phyloP scores from a whole-genome alignment of 2,888 invertebrate genomes.

The Plagodis dolabraria region DNA sequence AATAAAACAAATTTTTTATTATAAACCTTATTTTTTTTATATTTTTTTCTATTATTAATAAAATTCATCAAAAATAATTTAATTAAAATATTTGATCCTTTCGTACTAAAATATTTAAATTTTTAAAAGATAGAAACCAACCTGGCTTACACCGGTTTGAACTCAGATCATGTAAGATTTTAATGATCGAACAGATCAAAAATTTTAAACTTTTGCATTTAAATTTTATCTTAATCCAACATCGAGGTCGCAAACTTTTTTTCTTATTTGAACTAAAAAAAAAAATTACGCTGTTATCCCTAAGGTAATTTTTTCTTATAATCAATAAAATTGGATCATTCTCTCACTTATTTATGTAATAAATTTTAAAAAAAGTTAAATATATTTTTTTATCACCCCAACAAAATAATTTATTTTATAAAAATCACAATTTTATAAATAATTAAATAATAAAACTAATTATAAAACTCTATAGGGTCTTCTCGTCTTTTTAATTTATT shows the following conservation, averaged over 20 bases:
- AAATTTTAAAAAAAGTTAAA: constrained; percentile 78
- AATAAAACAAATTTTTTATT: constrained; percentile 86
- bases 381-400: constrained; percentile 88
- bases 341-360: constrained; percentile 68
- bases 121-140: constrained; percentile 92
- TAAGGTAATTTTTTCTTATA: constrained; percentile 90
- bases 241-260: constrained; percentile 94
- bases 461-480: constrained; percentile 91
- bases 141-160: constrained; percentile 94
- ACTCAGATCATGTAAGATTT: constrained; percentile 95
- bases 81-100: constrained; percentile 72
- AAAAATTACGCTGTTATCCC: constrained; percentile 94
- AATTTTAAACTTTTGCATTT: constrained; percentile 87
- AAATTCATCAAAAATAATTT: constrained; percentile 79
- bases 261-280: constrained; percentile 90
- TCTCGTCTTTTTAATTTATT: constrained; percentile 88
- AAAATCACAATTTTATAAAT: constrained; percentile 55
- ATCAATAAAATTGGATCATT: constrained; percentile 85
- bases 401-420: constrained; percentile 77
- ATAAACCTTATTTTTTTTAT: constrained; percentile 33
- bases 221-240: constrained; percentile 92
- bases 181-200: constrained; percentile 93
- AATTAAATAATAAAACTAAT: constrained; percentile 61
- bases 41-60: constrained; percentile 39
- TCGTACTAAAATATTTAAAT: constrained; percentile 89